Conservation (phyloP, 2,888 invertebrate genomes). For the Syrphus vitripennis region DNA sequence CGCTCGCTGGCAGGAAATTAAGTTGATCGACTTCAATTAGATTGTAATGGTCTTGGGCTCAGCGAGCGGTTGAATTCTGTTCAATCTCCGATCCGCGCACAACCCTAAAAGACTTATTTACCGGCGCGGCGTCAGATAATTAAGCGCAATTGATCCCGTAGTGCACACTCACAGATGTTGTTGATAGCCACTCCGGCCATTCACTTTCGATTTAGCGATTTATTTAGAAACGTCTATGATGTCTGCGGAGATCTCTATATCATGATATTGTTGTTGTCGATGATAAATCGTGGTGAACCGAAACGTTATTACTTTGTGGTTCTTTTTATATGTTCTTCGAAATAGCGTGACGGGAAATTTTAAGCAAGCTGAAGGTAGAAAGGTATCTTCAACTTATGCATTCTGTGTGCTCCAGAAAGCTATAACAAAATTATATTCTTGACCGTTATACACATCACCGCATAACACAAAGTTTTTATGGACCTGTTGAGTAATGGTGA, state of each 20-base stretch:
- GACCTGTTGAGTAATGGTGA: slow-evolving; percentile 50
- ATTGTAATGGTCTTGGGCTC: slow-evolving; percentile 29
- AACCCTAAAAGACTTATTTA: slow-evolving; percentile 18
- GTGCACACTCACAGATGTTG: slow-evolving; percentile 28
- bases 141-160: slow-evolving; percentile 60
- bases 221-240: neutral
- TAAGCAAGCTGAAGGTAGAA: slow-evolving; percentile 5
- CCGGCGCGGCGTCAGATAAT: slow-evolving; percentile 60
- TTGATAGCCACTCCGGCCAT: slow-evolving; percentile 8
- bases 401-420: slow-evolving; percentile 51
- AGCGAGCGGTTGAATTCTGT: neutral
- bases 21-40: slow-evolving; percentile 48
- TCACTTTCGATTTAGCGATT: slow-evolving; percentile 45
- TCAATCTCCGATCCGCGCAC: neutral
- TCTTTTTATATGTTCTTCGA: slow-evolving; percentile 45
- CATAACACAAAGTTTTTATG: neutral
- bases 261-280: neutral
- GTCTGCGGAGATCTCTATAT: neutral
- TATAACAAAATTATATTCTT: slow-evolving; percentile 40
- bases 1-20: neutral
- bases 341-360: slow-evolving; percentile 59
- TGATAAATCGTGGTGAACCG: neutral
- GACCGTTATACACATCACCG: too few relatives aligned
- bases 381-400: slow-evolving; percentile 28
- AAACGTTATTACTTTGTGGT: neutral